Conservation (phyloP, 2,888 invertebrate species). For the Aplocera efformata region DNA sequence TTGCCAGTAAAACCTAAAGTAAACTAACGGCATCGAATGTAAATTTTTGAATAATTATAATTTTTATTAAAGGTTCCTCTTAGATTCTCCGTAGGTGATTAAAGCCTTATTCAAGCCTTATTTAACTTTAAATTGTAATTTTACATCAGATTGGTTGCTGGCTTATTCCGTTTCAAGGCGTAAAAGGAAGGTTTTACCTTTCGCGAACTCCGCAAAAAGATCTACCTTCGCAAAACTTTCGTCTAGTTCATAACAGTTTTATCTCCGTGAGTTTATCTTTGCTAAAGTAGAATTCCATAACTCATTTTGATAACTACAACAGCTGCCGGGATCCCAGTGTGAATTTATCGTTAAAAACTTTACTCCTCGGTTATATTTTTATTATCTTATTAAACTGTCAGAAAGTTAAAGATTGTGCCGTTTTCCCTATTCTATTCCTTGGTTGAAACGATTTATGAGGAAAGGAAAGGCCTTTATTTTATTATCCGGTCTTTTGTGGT, state of each 20-base stretch:
- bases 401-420: slow-evolving; percentile 74
- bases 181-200: slow-evolving; percentile 6
- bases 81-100: no score
- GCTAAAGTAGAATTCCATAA: slow-evolving; percentile 25
- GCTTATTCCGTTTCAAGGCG: slow-evolving; percentile 2
- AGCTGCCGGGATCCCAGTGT: slow-evolving; percentile 29
- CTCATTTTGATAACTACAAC: slow-evolving; percentile 31
- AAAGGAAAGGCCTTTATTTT: slow-evolving; percentile 61
- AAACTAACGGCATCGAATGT: no score
- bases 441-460: slow-evolving; percentile 62
- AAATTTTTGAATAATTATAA: no score
- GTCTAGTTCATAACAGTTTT: slow-evolving; percentile 21
- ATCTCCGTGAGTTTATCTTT: slow-evolving; percentile 20
- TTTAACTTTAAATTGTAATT: no score
- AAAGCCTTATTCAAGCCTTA: no score
- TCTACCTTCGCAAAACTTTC: slow-evolving; percentile 13
- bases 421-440: slow-evolving; percentile 67
- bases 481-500: slow-evolving; percentile 59
- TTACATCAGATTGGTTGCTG: no score
- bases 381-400: slow-evolving; percentile 78
- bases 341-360: slow-evolving; percentile 32
- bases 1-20: no score
- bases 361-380: slow-evolving; percentile 65
- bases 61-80: no score
- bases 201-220: slow-evolving; percentile 15